These are phyloP conservation scores for Gobius niger DNA, from an alignment of 2,113 vertebrate species.

Conservation along the genomic window DNA sequence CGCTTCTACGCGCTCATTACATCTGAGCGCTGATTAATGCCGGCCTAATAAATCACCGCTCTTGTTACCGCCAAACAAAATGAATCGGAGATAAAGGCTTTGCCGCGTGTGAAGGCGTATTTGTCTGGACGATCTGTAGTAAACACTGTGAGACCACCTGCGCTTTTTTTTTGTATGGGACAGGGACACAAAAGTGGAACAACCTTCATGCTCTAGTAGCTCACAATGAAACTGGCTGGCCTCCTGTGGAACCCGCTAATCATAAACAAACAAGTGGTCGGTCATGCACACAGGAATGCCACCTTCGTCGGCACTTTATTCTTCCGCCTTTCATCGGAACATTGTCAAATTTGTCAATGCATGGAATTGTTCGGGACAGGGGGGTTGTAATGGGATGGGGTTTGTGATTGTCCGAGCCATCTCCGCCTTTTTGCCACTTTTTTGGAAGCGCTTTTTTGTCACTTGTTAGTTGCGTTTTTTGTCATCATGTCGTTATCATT, in stretches of 20 bases:
- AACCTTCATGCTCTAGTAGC: conserved; percentile 7
- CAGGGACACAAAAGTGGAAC: conserved; percentile 7
- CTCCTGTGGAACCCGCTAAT: conserved; percentile 23
- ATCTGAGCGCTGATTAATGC: conserved; percentile 41
- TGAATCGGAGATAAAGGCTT: conserved; percentile 1
- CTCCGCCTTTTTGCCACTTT: too few relatives aligned
- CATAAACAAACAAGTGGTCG: conserved; percentile 4
- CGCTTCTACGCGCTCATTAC: conserved; percentile 41
- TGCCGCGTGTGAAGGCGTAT: neutral
- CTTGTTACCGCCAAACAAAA: conserved; percentile 32
- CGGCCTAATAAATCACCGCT: conserved; percentile 29
- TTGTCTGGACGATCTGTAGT: conserved; percentile 4
- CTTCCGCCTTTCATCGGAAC: neutral
- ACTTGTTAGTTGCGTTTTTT: too few relatives aligned
- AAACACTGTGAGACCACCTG: conserved; percentile 14
- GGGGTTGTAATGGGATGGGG: neutral
- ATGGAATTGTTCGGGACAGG: neutral
- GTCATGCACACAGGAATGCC: conserved; percentile 7
- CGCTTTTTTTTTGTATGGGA: conserved; percentile 9
- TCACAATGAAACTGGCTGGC: conserved; percentile 27
- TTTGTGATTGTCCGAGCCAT: neutral
- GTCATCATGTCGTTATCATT: too few relatives aligned
- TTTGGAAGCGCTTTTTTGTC: too few relatives aligned
- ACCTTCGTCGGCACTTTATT: conserved; percentile 2
- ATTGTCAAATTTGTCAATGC: neutral